Evolutionary conservation across 2,888 invertebrate genomes (phyloP).

Genomic region (Ecliptopera silaceata): DNA sequence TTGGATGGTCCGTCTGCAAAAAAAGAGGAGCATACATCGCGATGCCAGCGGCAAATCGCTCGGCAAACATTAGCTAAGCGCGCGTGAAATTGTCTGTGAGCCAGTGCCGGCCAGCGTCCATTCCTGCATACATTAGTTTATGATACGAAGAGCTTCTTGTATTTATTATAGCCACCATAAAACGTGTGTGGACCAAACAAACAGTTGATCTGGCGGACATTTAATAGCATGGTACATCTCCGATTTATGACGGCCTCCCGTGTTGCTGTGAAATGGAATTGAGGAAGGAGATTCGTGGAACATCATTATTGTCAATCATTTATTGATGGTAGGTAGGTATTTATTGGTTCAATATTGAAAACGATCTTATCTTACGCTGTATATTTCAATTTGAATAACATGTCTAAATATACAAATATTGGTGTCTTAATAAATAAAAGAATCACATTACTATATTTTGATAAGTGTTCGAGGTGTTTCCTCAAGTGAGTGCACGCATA

Average conservation of each 20-base stretch:
- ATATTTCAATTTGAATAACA: neutral
- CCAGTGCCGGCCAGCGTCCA: slow-evolving; percentile 49
- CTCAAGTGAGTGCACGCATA: too few relatives aligned
- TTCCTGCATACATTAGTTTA: slow-evolving; percentile 59
- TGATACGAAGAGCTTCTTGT: slow-evolving; percentile 48
- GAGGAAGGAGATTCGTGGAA: slow-evolving; percentile 21
- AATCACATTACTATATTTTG: too few relatives aligned
- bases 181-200: slow-evolving; percentile 40
- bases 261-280: slow-evolving; percentile 29
- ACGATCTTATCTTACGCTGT: neutral
- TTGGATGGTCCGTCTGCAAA: slow-evolving; percentile 43
- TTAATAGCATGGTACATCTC: slow-evolving; percentile 34
- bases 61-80: slow-evolving; percentile 75
- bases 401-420: too few relatives aligned
- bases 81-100: slow-evolving; percentile 73
- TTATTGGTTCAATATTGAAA: slow-evolving; percentile 5
- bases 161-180: slow-evolving; percentile 46
- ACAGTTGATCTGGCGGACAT: slow-evolving; percentile 38
- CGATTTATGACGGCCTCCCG: slow-evolving; percentile 37
- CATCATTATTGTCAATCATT: slow-evolving; percentile 23
- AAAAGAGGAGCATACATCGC: slow-evolving; percentile 51
- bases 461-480: too few relatives aligned
- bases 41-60: slow-evolving; percentile 68
- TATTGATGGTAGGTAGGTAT: slow-evolving; percentile 3
- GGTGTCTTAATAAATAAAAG: too few relatives aligned